Conservation (phyloP, 2,113 vertebrate species). For the Beaufortia kweichowensis region DNA sequence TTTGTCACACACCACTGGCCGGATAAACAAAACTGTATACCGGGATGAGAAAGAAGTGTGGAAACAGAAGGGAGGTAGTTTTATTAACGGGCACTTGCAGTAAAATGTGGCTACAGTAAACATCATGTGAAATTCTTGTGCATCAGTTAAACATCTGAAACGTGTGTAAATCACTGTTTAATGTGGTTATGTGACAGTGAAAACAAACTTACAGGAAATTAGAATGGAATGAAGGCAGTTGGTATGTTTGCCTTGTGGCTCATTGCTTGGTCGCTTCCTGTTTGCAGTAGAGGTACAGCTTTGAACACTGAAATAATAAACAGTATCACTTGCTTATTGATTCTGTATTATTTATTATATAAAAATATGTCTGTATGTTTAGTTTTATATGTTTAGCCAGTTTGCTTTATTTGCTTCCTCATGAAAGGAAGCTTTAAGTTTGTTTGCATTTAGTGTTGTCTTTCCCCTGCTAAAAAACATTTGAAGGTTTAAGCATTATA, state of each 20-base stretch:
- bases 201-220: constrained; percentile 13
- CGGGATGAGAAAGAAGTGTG: constrained; percentile 57
- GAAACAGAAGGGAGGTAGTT: constrained; percentile 59
- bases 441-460: too few species aligned
- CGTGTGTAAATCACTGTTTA: constrained; percentile 19
- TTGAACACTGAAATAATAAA: not conserved
- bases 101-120: not conserved
- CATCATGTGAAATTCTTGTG: constrained; percentile 14
- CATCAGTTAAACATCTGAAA: constrained; percentile 14
- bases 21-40: constrained; percentile 72
- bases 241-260: constrained; percentile 31
- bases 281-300: not conserved
- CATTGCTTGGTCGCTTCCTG: constrained; percentile 10
- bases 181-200: constrained; percentile 25
- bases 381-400: too few species aligned
- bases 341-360: not conserved
- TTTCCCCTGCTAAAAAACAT: too few species aligned
- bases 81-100: constrained; percentile 30
- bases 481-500: too few species aligned
- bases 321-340: not conserved
- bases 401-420: too few species aligned
- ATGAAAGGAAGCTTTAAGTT: too few species aligned
- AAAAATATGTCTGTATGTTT: too few species aligned
- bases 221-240: constrained; percentile 34
- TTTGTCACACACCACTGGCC: constrained; percentile 77